phyloP scores from a whole-genome alignment of 2,113 vertebrate genomes.

The Paramormyrops kingsleyae region DNA sequence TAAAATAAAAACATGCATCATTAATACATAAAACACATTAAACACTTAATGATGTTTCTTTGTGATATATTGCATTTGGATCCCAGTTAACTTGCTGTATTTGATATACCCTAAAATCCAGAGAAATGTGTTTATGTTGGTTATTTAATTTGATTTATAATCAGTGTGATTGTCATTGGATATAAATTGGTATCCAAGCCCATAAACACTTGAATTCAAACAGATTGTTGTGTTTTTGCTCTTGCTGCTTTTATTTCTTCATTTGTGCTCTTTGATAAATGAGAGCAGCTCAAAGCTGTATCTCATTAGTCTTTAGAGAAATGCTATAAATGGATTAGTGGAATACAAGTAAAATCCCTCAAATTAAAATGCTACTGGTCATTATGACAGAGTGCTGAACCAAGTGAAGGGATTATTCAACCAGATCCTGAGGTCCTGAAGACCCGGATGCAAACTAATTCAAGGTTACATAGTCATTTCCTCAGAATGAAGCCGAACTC shows the following conservation, averaged over 20 bases:
- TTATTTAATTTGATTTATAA: conserved; percentile 57
- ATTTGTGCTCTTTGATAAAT: conserved; percentile 36
- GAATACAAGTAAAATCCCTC: conserved; percentile 35
- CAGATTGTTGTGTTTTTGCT: conserved; percentile 37
- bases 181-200: conserved; percentile 51
- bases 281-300: conserved; percentile 38
- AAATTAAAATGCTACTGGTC: conserved; percentile 3
- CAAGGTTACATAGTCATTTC: not conserved
- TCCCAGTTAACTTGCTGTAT: conserved; percentile 47
- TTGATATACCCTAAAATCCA: conserved; percentile 55
- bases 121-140: conserved; percentile 48
- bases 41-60: conserved; percentile 50
- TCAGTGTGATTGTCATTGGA: conserved; percentile 50
- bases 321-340: conserved; percentile 48
- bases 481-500: not conserved
- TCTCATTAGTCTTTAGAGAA: conserved; percentile 56
- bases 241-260: conserved; percentile 45
- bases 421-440: not conserved
- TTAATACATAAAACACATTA: conserved; percentile 51
- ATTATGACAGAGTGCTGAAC: not conserved
- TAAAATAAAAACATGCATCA: conserved; percentile 45
- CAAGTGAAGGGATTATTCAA: not conserved
- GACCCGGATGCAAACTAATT: not conserved
- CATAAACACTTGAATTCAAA: conserved; percentile 47
- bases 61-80: conserved; percentile 50